A percentile compares a stretch with the other conserved stretches of the same genome.
Conservation (phyloP, 2,797 vertebrate species). For the Megalops cyprinoides region DNA sequence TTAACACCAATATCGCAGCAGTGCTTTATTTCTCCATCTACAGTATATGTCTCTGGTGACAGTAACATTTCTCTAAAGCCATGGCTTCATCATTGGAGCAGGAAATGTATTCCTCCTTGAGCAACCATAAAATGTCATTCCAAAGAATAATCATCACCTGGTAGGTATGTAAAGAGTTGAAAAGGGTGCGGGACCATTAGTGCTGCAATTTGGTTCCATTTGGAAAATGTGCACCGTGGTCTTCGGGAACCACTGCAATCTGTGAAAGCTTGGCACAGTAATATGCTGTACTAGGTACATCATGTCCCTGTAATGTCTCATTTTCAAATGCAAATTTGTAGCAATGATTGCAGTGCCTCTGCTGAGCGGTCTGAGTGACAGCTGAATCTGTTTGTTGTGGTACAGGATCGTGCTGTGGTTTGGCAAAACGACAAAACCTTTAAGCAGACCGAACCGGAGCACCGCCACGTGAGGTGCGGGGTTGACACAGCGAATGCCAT, state of each 20-base stretch:
- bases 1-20: slow-evolving; percentile 19
- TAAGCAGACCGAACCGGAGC: background rate
- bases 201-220: slow-evolving; percentile 6
- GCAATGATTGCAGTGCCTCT: background rate
- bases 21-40: background rate
- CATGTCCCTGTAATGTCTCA: background rate
- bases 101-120: background rate
- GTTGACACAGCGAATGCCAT: background rate
- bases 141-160: slow-evolving; percentile 9
- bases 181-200: slow-evolving; percentile 6
- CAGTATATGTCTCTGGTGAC: background rate
- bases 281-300: background rate
- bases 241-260: background rate
- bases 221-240: background rate
- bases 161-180: background rate
- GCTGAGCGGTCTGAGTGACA: background rate
- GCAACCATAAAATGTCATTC: background rate
- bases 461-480: background rate
- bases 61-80: background rate
- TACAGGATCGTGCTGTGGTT: background rate
- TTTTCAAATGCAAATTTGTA: background rate
- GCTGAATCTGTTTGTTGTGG: background rate
- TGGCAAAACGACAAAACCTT: too few species aligned
- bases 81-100: background rate
- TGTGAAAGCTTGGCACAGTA: background rate